Percentiles rank a stretch among this genome's conserved stretches.
Conservation (phyloP, 2,113 vertebrate genomes). For the Cyanoramphus novaezelandiae region DNA sequence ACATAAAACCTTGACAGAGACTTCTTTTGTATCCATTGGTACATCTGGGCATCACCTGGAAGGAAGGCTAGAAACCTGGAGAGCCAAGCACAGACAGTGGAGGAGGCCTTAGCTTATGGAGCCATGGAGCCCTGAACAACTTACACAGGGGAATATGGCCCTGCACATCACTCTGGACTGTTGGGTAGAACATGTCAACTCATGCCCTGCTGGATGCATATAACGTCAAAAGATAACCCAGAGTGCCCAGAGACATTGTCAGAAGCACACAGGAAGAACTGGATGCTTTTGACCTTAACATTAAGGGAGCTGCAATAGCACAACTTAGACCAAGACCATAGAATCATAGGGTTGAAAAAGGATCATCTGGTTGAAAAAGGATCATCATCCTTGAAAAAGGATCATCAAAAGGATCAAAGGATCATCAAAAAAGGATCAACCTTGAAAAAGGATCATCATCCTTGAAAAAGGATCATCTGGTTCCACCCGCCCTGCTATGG, state of each 20-base stretch:
- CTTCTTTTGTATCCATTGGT: not conserved
- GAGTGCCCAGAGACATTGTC: not conserved
- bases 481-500: not conserved
- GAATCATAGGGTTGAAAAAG: not conserved
- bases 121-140: not conserved
- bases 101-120: not conserved
- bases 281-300: not conserved
- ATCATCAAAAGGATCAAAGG: too few species aligned
- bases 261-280: not conserved
- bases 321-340: too few species aligned
- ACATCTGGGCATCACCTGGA: not conserved
- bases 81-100: not conserved
- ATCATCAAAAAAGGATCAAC: too few species aligned
- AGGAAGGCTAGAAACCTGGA: not conserved
- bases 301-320: not conserved
- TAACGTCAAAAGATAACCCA: not conserved
- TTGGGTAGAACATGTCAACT: not conserved
- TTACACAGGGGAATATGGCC: rapidly evolving
- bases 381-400: too few species aligned
- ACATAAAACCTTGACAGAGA: not conserved
- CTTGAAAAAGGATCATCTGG: not conserved
- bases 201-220: not conserved
- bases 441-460: too few species aligned
- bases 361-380: not conserved
- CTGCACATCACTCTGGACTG: too few species aligned